Percentiles rank a stretch among this genome's conserved stretches.
Conservation (phyloP, 92 coral and sea anemone species). For the Palythoa caribaeorum region DNA sequence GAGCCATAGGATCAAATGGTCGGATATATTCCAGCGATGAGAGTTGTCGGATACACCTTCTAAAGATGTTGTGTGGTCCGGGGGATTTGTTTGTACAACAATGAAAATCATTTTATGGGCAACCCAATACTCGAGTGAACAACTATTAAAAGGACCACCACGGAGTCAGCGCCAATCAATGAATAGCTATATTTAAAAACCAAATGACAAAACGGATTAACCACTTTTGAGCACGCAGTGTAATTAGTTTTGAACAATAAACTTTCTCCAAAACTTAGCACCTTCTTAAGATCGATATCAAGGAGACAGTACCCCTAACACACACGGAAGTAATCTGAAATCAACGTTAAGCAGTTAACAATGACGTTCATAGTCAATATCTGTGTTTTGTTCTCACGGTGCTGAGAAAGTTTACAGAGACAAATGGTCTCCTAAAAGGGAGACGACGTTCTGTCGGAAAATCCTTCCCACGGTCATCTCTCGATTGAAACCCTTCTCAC, state of each 20-base stretch:
- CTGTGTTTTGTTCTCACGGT: slow-evolving; percentile 38
- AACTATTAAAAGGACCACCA: not conserved
- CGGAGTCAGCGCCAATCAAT: not conserved
- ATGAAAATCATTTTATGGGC: not conserved
- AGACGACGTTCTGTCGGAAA: slow-evolving; percentile 20
- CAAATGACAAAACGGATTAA: slow-evolving; percentile 8
- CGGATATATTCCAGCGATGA: slow-evolving; percentile 29
- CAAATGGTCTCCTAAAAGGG: slow-evolving; percentile 34
- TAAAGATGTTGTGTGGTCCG: slow-evolving; percentile 35
- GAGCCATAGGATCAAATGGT: slow-evolving; percentile 39
- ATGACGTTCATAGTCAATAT: not conserved
- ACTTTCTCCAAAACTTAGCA: not conserved
- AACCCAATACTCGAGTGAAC: not conserved
- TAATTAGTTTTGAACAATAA: not conserved
- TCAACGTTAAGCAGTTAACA: slow-evolving; percentile 16
- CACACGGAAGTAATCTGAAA: slow-evolving; percentile 35
- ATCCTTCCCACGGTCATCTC: slow-evolving; percentile 47
- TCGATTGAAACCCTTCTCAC: not conserved
- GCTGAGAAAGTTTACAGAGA: slow-evolving; percentile 44
- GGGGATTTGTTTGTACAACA: slow-evolving; percentile 17
- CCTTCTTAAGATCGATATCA: not conserved
- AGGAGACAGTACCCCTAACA: slow-evolving; percentile 5
- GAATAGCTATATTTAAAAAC: not conserved
- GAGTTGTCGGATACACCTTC: not conserved
- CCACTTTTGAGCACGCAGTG: no score